A percentile compares a stretch with the other conserved stretches of the same genome.
These are phyloP conservation scores for Paratilapia polleni DNA, from an alignment of 2,113 vertebrate genomes.

Conservation along the genomic window DNA sequence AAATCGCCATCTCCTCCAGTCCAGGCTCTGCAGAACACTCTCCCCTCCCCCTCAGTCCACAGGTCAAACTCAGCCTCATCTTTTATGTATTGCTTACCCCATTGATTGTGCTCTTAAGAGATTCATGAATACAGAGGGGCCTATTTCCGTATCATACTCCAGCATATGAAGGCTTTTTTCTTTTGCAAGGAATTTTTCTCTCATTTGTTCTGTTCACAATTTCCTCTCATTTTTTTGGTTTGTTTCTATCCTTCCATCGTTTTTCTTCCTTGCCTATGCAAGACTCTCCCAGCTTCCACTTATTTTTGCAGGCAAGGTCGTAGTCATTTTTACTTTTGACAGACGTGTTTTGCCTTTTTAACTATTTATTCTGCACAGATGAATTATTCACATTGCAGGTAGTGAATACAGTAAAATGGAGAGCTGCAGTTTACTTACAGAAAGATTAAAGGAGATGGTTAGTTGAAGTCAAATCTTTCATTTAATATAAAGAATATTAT, in stretches of 20 bases:
- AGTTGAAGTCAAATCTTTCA: background rate
- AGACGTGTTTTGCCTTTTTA: background rate
- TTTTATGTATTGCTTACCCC: constrained; percentile 68
- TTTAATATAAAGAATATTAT: background rate
- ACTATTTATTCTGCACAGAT: constrained; percentile 34
- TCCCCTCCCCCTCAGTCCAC: constrained; percentile 32
- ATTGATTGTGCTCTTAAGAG: constrained; percentile 63
- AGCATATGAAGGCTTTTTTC: constrained; percentile 26
- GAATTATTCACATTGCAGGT: constrained; percentile 56
- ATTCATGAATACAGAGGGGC: constrained; percentile 59
- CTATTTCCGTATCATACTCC: constrained; percentile 56
- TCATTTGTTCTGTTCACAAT: constrained; percentile 18
- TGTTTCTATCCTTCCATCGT: background rate
- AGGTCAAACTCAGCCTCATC: constrained; percentile 68
- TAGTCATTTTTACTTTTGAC: constrained; percentile 49
- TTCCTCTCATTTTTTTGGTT: background rate
- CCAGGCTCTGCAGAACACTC: constrained; percentile 25
- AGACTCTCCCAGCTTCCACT: background rate
- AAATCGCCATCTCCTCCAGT: constrained; percentile 56
- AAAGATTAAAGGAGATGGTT: background rate
- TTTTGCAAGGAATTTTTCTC: constrained; percentile 2
- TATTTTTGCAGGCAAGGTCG: constrained; percentile 46
- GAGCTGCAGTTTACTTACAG: constrained; percentile 19
- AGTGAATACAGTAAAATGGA: constrained; percentile 25
- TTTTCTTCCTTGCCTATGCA: background rate